Evolutionary conservation across 2,888 invertebrate species (phyloP), one percentile per base, ranked within the genome.

Genomic region (Papilio gigon): DNA sequence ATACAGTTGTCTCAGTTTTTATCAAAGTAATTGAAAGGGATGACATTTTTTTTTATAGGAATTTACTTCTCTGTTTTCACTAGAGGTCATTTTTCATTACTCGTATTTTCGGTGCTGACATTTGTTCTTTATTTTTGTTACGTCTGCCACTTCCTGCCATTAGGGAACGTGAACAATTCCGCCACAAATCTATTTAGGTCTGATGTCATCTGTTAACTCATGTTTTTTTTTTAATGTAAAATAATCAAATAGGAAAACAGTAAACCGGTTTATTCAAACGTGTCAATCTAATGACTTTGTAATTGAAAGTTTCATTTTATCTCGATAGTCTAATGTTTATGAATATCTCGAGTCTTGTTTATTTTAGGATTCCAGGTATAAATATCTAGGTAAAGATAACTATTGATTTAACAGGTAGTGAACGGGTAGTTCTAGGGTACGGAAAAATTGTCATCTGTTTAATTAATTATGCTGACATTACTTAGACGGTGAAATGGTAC

Each of bases 401-500:
- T n/a, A n/a, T n/a, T n/a, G n/a, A n/a, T n/a, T n/a, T n/a, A n/a
- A n/a, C n/a, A n/a, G n/a, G n/a, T n/a, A n/a, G n/a, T n/a, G n/a
- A n/a, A n/a, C n/a, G n/a, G n/a, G n/a, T n/a, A n/a, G n/a, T n/a
- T n/a, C n/a, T n/a, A n/a, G n/a, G n/a, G n/a, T n/a, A n/a, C n/a
- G 44, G 20, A 20, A 20, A 20, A 17, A 8, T 37, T 37, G 17
- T 42, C 11, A 22, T 47, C n/a, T 17, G 8, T 12, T 12, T n/a
- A 37, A 22, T 25, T 25, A 1, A 25, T 61, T 33, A 22, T n/a
- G n/a, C n/a, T n/a, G n/a, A n/a, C n/a, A n/a, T n/a, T n/a, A n/a
- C n/a, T n/a, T n/a, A n/a, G n/a, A 62, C 33, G 47, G 33, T 65
- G 25, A 64, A 64, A 37, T 40, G 17, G 9, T 27, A 27, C 20